These are phyloP conservation scores for Kryptolebias marmoratus DNA, from an alignment of 2,113 vertebrate genomes.

Conservation along the genomic window DNA sequence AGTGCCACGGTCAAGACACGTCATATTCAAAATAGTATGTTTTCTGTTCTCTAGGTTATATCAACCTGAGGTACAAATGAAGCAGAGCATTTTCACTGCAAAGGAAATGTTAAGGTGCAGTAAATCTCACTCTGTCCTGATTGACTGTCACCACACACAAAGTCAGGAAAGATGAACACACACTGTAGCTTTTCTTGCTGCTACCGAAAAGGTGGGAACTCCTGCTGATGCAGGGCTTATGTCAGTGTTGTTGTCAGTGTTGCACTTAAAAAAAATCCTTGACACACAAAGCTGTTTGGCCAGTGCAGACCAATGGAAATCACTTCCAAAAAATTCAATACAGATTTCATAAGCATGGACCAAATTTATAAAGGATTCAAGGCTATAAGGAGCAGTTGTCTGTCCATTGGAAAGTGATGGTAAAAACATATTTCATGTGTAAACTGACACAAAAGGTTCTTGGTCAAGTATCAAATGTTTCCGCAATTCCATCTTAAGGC, in stretches of 20 bases:
- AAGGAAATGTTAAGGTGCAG: conserved; percentile 11
- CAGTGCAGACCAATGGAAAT: neutral
- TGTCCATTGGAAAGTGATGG: too few relatives aligned
- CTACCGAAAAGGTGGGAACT: conserved; percentile 8
- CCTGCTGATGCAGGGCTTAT: conserved; percentile 17
- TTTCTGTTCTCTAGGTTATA: neutral
- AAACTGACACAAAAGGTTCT: too few relatives aligned
- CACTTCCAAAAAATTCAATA: neutral
- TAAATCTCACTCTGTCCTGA: conserved; percentile 15
- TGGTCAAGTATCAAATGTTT: too few relatives aligned
- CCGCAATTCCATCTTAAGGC: too few relatives aligned
- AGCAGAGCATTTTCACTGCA: neutral
- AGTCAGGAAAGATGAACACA: conserved; percentile 24
- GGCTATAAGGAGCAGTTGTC: neutral
- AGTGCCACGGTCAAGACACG: too few relatives aligned
- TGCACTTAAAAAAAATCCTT: conserved; percentile 25
- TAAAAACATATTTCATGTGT: too few relatives aligned
- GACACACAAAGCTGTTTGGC: neutral
- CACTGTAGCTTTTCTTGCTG: conserved; percentile 11
- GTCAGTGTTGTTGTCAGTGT: conserved; percentile 12
- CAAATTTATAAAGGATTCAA: conserved; percentile 7
- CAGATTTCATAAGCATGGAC: neutral
- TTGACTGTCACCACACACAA: conserved; percentile 39
- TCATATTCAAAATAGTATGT: neutral
- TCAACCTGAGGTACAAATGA: neutral